phyloP scores from a whole-genome alignment of 2,797 vertebrate species.

The Chloroceryle inda region DNA sequence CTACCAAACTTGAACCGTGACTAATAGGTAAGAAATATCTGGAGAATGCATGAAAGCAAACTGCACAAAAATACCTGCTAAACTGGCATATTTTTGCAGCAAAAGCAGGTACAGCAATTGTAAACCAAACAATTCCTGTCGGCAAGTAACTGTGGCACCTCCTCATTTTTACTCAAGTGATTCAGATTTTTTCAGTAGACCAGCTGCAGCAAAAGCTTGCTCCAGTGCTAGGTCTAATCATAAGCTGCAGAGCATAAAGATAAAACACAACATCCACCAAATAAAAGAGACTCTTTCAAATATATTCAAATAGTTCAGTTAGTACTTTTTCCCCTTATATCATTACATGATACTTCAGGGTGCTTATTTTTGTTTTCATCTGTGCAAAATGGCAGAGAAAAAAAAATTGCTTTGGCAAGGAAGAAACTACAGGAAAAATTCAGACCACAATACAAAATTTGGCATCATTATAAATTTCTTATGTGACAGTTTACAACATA shows the following conservation, averaged over 20 bases:
- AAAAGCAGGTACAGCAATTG: neutral
- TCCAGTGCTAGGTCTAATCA: neutral
- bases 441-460: neutral
- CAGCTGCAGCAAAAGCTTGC: neutral
- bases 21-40: slow-evolving; percentile 29
- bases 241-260: neutral
- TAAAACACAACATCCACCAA: neutral
- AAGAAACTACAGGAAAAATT: slow-evolving; percentile 9
- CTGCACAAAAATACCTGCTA: neutral
- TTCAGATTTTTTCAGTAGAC: neutral
- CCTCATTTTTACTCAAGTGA: neutral
- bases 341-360: neutral
- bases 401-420: neutral
- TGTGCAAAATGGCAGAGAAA: neutral
- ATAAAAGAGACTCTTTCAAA: neutral
- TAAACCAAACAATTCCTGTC: neutral
- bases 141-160: neutral
- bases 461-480: neutral
- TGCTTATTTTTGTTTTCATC: slow-evolving; percentile 15
- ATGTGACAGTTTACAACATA: neutral
- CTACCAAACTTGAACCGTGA: neutral
- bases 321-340: neutral
- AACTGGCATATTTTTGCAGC: neutral
- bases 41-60: slow-evolving; percentile 48
- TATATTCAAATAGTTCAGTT: neutral